Conservation (phyloP, 2,888 invertebrate species). For the Eutolmus rufibarbis region DNA sequence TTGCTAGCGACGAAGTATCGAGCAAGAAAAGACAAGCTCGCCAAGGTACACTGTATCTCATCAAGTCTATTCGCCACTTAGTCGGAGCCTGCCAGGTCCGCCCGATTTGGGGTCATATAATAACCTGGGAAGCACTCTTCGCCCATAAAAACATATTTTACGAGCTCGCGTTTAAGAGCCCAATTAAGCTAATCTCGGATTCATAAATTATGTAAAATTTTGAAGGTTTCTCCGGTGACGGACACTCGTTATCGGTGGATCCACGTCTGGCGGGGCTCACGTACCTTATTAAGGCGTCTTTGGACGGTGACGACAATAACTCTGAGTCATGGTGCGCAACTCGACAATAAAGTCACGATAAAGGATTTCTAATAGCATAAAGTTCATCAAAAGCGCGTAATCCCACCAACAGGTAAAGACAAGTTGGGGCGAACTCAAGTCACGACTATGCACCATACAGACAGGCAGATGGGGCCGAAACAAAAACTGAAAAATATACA, state of each 20-base stretch:
- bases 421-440: not conserved
- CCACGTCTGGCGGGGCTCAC: not conserved
- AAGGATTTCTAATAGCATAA: slow-evolving; percentile 18
- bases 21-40: not conserved
- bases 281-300: not conserved
- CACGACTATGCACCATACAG: not conserved
- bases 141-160: slow-evolving; percentile 36
- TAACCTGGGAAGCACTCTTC: slow-evolving; percentile 19
- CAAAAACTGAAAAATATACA: not conserved
- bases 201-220: slow-evolving; percentile 40
- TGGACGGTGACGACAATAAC: not conserved
- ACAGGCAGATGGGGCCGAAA: not conserved
- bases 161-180: slow-evolving; percentile 35
- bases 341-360: slow-evolving; percentile 6
- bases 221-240: slow-evolving; percentile 13
- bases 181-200: slow-evolving; percentile 40
- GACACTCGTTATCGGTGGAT: slow-evolving; percentile 3
- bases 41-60: not conserved
- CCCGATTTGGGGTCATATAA: slow-evolving; percentile 3
- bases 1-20: not conserved
- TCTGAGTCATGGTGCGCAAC: not conserved
- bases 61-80: not conserved
- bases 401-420: not conserved
- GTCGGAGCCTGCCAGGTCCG: not conserved
- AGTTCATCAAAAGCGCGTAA: slow-evolving; percentile 30